phyloP scores from a whole-genome alignment of 2,797 vertebrate genomes.

The Leptodactylus fallax region DNA sequence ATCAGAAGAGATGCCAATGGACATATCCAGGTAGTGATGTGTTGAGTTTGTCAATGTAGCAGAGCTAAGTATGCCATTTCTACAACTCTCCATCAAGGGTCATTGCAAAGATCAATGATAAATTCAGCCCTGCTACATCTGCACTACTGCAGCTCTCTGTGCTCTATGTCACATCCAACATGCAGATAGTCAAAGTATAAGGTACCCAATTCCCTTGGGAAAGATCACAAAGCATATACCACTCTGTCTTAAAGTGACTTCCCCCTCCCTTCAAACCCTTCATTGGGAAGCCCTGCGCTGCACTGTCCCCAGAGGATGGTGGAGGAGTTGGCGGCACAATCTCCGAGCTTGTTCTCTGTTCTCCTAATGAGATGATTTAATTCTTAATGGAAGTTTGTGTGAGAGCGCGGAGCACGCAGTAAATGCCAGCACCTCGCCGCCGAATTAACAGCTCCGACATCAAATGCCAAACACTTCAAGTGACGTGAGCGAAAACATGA shows the following conservation, averaged over 20 bases:
- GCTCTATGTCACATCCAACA: neutral
- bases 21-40: too few species aligned
- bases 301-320: neutral
- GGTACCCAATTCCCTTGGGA: neutral
- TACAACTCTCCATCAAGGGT: too few species aligned
- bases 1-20: too few species aligned
- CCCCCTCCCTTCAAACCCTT: neutral
- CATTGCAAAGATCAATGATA: neutral
- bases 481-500: constrained; percentile 54
- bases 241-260: neutral
- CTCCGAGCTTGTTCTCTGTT: constrained; percentile 16
- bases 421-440: constrained; percentile 57
- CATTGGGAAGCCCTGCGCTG: neutral
- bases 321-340: neutral
- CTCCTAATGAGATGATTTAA: constrained; percentile 58
- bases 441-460: constrained; percentile 42
- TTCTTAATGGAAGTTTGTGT: constrained; percentile 55
- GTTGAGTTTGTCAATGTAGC: too few species aligned
- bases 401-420: neutral
- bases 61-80: too few species aligned
- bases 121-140: neutral
- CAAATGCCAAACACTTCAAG: constrained; percentile 53
- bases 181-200: neutral
- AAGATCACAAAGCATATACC: neutral
- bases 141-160: neutral